These are phyloP conservation scores for Epizoanthus rinbou DNA, from an alignment of 92 coral and sea anemone genomes.

Conservation along the genomic window DNA sequence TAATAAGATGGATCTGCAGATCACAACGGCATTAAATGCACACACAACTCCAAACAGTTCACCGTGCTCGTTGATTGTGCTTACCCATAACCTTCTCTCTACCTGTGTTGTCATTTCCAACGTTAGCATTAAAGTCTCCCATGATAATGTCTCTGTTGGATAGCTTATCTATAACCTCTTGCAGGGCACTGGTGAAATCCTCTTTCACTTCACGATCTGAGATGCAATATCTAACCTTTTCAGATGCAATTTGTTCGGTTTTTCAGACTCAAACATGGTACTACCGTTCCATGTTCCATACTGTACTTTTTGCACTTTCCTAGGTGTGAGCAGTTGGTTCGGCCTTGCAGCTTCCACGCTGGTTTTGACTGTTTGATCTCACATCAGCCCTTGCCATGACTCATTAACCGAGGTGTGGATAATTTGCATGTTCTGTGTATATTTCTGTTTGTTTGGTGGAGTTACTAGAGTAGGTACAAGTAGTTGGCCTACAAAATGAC, in stretches of 20 bases:
- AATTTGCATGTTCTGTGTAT: background rate
- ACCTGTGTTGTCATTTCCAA: no score
- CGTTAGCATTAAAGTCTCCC: no score
- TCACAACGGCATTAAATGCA: no score
- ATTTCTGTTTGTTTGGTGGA: background rate
- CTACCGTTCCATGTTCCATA: slow-evolving; percentile 28
- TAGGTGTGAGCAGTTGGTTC: slow-evolving; percentile 36
- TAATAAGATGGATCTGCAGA: no score
- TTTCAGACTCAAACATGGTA: slow-evolving; percentile 17
- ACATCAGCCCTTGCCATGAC: slow-evolving; percentile 11
- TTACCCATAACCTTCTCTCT: no score
- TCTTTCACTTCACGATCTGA: background rate
- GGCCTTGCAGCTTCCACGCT: slow-evolving; percentile 17
- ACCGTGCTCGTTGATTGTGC: no score
- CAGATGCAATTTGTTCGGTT: slow-evolving; percentile 31
- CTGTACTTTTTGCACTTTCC: background rate
- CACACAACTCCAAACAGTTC: no score
- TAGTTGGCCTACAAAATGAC: no score
- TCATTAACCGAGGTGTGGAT: background rate
- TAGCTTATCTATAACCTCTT: no score
- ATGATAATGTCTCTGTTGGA: no score
- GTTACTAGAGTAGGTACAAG: background rate
- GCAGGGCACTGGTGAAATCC: background rate
- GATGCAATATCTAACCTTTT: background rate
- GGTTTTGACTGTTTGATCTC: slow-evolving; percentile 25